phyloP scores from a whole-genome alignment of 1,140 invertebrate species.

The Drosophila miranda region DNA sequence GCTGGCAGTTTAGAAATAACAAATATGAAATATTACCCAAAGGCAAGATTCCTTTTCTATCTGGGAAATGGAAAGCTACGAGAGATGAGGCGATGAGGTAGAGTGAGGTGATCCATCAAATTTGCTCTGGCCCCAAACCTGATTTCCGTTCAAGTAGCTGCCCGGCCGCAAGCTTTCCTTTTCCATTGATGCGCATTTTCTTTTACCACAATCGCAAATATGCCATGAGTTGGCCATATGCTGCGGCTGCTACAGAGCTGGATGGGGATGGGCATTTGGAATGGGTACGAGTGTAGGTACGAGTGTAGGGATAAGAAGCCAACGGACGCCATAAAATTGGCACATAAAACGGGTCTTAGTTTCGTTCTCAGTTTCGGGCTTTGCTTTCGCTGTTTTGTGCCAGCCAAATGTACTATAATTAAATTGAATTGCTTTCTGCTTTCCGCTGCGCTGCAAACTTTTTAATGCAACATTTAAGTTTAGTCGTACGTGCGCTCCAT shows the following conservation, averaged over 20 bases:
- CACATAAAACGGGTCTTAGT: conserved; percentile 59
- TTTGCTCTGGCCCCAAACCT: conserved; percentile 42
- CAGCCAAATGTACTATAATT: conserved; percentile 69
- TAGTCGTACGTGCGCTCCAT: conserved; percentile 66
- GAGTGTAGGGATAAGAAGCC: conserved; percentile 32
- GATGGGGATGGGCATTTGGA: conserved; percentile 7
- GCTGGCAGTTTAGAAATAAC: conserved; percentile 63
- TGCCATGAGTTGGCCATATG: conserved; percentile 45
- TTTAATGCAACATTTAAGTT: conserved; percentile 75
- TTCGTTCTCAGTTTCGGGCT: conserved; percentile 13
- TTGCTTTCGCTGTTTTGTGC: conserved; percentile 30
- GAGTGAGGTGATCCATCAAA: conserved; percentile 69
- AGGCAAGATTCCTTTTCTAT: conserved; percentile 5
- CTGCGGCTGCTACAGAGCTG: conserved; percentile 1
- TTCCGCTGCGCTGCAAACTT: conserved; percentile 48
- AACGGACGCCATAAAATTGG: conserved; percentile 60
- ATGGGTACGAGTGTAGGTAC: conserved; percentile 4
- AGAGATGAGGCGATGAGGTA: background rate
- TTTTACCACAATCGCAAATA: conserved; percentile 30
- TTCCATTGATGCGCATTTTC: conserved; percentile 42
- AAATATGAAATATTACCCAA: conserved; percentile 67
- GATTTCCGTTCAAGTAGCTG: conserved; percentile 69
- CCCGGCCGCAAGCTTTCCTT: conserved; percentile 33
- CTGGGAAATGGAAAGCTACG: background rate
- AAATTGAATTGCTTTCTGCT: conserved; percentile 71